These are phyloP conservation scores for Hesperophylax magnus DNA, from an alignment of 1,140 invertebrate species.

Conservation along the genomic window DNA sequence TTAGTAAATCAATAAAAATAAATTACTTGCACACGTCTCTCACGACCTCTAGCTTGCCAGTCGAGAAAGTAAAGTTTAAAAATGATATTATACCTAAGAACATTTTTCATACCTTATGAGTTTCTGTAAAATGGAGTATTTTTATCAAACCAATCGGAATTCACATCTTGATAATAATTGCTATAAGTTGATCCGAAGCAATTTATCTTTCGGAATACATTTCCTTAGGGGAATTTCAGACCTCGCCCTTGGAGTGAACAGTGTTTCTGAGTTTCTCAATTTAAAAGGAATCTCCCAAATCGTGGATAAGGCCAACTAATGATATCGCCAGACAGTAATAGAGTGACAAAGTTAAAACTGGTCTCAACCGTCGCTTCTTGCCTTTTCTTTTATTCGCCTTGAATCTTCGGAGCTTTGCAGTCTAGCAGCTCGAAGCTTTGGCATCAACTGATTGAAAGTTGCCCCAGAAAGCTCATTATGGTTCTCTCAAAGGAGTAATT, in stretches of 20 bases:
- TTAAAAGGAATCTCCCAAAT: constrained; percentile 21
- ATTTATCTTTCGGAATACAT: constrained; percentile 5
- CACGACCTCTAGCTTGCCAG: too few relatives aligned
- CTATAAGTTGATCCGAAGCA: not conserved
- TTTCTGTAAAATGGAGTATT: too few relatives aligned
- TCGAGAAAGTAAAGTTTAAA: too few relatives aligned
- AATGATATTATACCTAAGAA: too few relatives aligned
- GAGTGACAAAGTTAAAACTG: constrained; percentile 40
- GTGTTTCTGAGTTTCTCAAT: constrained; percentile 18
- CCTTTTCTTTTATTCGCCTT: not conserved
- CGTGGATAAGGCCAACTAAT: constrained; percentile 35
- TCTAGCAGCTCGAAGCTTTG: not conserved
- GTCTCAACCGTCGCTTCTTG: not conserved
- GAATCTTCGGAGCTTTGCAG: not conserved
- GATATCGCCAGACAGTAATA: constrained; percentile 35
- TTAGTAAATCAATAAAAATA: too few relatives aligned
- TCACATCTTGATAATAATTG: too few relatives aligned
- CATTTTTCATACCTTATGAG: too few relatives aligned
- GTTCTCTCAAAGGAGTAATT: constrained; percentile 1
- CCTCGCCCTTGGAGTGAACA: not conserved
- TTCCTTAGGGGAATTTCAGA: not conserved
- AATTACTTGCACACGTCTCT: too few relatives aligned
- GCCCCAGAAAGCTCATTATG: constrained; percentile 24
- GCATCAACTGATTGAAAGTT: constrained; percentile 35
- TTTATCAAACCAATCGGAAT: too few relatives aligned